phyloP scores from a whole-genome alignment of 1,140 invertebrate species.

The Drosophila willistoni region DNA sequence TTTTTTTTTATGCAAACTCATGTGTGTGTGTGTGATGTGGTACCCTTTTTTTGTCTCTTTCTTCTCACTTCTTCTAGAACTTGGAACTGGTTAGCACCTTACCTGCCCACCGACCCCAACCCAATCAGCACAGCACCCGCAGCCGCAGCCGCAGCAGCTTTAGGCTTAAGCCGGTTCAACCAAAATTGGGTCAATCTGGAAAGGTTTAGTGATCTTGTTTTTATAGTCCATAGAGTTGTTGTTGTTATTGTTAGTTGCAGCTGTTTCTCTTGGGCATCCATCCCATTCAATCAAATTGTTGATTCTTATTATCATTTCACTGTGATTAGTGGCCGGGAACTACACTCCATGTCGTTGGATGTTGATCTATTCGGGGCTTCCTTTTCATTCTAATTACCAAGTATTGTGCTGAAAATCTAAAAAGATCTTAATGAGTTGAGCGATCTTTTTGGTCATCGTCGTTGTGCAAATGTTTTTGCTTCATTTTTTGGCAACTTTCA shows the following conservation, averaged over 20 bases:
- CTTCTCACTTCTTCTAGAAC: slow-evolving; percentile 26
- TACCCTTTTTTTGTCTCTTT: slow-evolving; percentile 28
- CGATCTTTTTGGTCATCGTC: background rate
- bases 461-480: background rate
- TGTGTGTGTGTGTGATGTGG: slow-evolving; percentile 57
- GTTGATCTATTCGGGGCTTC: background rate
- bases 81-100: slow-evolving; percentile 72
- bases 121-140: slow-evolving; percentile 10
- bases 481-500: slow-evolving; percentile 20
- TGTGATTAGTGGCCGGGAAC: slow-evolving; percentile 1
- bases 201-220: slow-evolving; percentile 77
- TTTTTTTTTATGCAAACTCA: slow-evolving; percentile 75
- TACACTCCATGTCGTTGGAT: background rate
- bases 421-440: background rate
- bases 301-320: slow-evolving; percentile 40
- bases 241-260: slow-evolving; percentile 28
- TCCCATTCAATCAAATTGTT: slow-evolving; percentile 26
- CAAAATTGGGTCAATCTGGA: slow-evolving; percentile 73
- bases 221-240: slow-evolving; percentile 46
- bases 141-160: slow-evolving; percentile 6
- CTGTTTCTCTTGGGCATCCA: slow-evolving; percentile 2
- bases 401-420: slow-evolving; percentile 8
- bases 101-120: slow-evolving; percentile 28
- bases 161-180: slow-evolving; percentile 56
- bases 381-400: slow-evolving; percentile 29